Base-by-base conservation (phyloP, 53 echinoderm and acorn worm species). In the Arbacia lixula region DNA sequence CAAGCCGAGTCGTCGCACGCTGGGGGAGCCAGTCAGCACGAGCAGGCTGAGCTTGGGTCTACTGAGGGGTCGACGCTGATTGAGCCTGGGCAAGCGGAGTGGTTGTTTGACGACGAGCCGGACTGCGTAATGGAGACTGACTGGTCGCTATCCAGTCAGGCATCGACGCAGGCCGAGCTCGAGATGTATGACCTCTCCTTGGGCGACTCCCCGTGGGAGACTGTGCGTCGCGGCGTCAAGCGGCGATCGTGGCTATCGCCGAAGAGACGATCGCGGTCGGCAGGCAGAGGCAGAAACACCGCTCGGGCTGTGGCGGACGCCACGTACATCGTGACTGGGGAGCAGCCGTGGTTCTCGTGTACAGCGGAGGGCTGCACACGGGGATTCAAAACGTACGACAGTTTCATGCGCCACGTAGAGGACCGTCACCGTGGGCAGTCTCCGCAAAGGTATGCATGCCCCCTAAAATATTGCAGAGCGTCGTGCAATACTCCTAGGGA, bases 301-400 rank as follows among this genome's bases (percentile, higher is more conserved):
- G 39, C 24, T 19, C 69, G 25, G 69, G 21, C 5, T 3, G 69
- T 8, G 31, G 10, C 33, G 12, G 9, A 11, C 12, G 58, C 19
- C 58, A 12, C 58, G 58, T 40, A 83, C 42, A 63, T 65, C 16
- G 14, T 42, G 16, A 27, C 43, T 12, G 83, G 46, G 2, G 66
- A 64, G 17, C 21, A 83, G 46, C 12, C 14, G n/a, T 83, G 83
- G 83, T 26, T 43, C 30, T 41, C 65, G 26, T 83, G 83, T n/a
- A 12, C 64, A 1, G 66, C 10, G 16, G 32, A 39, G 17, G 33
- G 66, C 3, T 83, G 83, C 51, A 3, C 19, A 6, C 66, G 27
- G 14, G n/a, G 27, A 24, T 83, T 83, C 43, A 25, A 30, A 17
- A 29, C 3, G 12, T 84, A 69, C 54, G 12, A 21, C 20, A 38